A percentile compares a stretch with the other conserved stretches of the same genome.
Evolutionary conservation across 2,797 vertebrate genomes (phyloP).

Genomic region (Sebastes hubbsi): DNA sequence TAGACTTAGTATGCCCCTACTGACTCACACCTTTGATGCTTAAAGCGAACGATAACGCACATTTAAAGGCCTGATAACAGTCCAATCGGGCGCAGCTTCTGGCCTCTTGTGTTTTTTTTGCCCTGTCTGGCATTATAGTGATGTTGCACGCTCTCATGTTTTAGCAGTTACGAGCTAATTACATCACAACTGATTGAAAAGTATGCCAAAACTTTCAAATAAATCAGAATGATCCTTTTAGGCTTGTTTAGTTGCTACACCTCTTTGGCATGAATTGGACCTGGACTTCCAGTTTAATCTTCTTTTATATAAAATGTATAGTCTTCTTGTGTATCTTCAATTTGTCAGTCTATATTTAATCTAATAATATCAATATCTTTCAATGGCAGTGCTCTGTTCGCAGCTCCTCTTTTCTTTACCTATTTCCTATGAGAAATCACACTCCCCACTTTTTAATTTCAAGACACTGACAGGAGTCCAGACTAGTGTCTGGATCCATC

Average conservation of each 20-base stretch:
- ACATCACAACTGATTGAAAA: neutral
- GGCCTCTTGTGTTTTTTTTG: neutral
- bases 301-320: neutral
- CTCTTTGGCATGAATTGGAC: neutral
- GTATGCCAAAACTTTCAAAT: neutral
- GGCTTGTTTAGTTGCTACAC: neutral
- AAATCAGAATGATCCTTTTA: neutral
- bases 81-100: no score
- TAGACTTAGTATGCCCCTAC: neutral
- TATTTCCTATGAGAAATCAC: neutral
- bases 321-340: neutral
- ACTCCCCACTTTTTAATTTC: conserved; percentile 2
- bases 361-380: neutral
- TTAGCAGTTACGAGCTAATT: neutral
- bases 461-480: conserved; percentile 28
- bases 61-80: neutral
- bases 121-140: neutral
- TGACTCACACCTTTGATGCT: neutral
- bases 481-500: conserved; percentile 42
- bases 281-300: neutral
- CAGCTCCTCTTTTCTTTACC: neutral
- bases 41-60: neutral
- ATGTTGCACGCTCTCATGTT: neutral
- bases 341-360: neutral
- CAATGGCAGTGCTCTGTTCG: neutral